These are phyloP conservation scores for Nothobranchius kuhntae DNA, from an alignment of 2,113 vertebrate species.

Conservation along the genomic window DNA sequence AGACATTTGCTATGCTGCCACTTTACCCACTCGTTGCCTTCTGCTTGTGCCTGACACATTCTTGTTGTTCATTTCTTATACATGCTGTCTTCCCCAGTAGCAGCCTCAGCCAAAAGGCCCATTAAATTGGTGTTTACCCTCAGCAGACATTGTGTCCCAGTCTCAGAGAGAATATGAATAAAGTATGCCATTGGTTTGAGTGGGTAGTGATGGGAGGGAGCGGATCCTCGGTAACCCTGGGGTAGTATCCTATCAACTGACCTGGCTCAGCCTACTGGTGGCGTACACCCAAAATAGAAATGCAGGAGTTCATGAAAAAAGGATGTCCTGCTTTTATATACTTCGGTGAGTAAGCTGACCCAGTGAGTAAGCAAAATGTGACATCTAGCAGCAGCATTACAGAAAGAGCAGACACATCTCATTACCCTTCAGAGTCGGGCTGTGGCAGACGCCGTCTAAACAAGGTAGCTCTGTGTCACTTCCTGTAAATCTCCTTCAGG, in stretches of 20 bases:
- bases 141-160: slow-evolving; percentile 62
- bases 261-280: slow-evolving; percentile 13
- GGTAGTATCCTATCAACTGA: slow-evolving; percentile 12
- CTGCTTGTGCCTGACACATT: slow-evolving; percentile 65
- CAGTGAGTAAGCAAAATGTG: background rate
- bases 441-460: background rate
- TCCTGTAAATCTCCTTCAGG: no score
- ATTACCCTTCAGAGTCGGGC: background rate
- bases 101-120: slow-evolving; percentile 54
- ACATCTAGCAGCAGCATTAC: background rate
- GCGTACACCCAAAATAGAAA: slow-evolving; percentile 19
- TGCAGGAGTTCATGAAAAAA: background rate
- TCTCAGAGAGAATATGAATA: slow-evolving; percentile 68
- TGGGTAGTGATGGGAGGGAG: slow-evolving; percentile 10
- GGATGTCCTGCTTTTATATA: background rate
- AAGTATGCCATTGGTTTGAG: slow-evolving; percentile 55
- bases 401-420: background rate
- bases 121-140: slow-evolving; percentile 71
- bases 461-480: background rate
- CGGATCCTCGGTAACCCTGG: slow-evolving; percentile 10
- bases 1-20: slow-evolving; percentile 60
- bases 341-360: slow-evolving; percentile 2
- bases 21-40: slow-evolving; percentile 58
- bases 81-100: slow-evolving; percentile 60
- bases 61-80: slow-evolving; percentile 76